Conservation (phyloP, 2,888 invertebrate species). For the Drosophila quasianomalipes region DNA sequence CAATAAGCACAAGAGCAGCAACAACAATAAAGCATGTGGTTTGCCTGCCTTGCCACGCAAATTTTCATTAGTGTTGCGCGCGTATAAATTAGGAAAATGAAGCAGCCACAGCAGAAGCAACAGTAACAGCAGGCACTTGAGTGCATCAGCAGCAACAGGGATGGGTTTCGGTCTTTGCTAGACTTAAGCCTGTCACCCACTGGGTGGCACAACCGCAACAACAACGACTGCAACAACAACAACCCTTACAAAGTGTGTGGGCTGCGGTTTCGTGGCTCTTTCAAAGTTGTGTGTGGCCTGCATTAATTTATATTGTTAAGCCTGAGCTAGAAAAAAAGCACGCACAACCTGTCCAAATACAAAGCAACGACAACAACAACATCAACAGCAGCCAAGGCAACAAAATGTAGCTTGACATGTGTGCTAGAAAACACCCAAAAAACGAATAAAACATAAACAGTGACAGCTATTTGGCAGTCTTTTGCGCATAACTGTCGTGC, state of each 20-base stretch:
- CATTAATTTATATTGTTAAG: constrained; percentile 77
- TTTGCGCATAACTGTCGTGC: neutral
- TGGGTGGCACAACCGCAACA: constrained; percentile 55
- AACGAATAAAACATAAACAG: constrained; percentile 1
- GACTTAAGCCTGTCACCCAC: constrained; percentile 23
- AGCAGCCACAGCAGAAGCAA: constrained; percentile 60
- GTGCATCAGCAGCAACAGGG: constrained; percentile 52
- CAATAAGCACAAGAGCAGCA: constrained; percentile 49
- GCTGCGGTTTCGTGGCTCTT: constrained; percentile 63
- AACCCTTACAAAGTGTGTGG: constrained; percentile 49
- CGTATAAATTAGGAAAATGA: constrained; percentile 81
- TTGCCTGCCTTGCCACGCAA: constrained; percentile 71
- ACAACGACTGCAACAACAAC: constrained; percentile 48
- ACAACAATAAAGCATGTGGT: constrained; percentile 57
- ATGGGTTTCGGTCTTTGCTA: constrained; percentile 28
- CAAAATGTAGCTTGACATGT: constrained; percentile 23
- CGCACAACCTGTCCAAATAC: constrained; percentile 71
- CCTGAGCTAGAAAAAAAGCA: constrained; percentile 78
- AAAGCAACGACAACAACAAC: constrained; percentile 1
- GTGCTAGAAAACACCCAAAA: constrained; percentile 12
- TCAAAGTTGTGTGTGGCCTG: constrained; percentile 57
- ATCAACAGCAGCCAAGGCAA: constrained; percentile 21
- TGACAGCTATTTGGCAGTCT: constrained; percentile 10
- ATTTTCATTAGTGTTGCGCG: constrained; percentile 79
- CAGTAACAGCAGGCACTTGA: constrained; percentile 64